phyloP scores from a whole-genome alignment of 2,113 vertebrate genomes.

The Menura novaehollandiae region DNA sequence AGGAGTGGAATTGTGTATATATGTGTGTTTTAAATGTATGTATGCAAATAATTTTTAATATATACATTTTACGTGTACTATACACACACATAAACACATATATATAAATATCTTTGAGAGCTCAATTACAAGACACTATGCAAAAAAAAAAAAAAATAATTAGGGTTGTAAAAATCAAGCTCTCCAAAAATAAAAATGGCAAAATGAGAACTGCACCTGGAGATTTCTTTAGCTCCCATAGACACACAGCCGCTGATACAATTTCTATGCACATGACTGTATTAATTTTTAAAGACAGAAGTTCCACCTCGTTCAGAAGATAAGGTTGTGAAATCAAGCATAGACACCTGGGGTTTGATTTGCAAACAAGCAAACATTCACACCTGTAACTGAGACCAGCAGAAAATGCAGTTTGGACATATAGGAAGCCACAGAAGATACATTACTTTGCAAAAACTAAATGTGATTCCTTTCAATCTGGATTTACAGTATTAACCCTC shows the following conservation, averaged over 20 bases:
- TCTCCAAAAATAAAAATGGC: background rate
- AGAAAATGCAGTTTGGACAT: background rate
- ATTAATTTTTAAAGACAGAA: background rate
- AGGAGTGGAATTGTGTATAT: background rate
- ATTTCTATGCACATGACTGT: background rate
- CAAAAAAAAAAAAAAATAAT: background rate
- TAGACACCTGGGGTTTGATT: background rate
- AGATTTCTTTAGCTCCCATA: background rate
- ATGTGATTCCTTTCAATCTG: background rate
- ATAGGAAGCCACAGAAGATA: background rate
- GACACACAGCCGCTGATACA: background rate
- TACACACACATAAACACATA: fast-evolving
- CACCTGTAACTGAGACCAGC: background rate
- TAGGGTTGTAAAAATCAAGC: background rate
- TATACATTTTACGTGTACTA: background rate
- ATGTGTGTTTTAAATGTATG: background rate
- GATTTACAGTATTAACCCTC: background rate
- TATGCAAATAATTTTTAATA: background rate
- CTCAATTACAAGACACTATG: background rate
- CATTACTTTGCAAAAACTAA: background rate
- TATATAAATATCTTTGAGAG: background rate
- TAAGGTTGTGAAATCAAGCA: background rate
- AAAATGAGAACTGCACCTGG: background rate
- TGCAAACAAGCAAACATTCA: background rate
- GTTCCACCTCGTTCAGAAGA: background rate